phyloP scores from a whole-genome alignment of 2,113 vertebrate genomes.

The Anarhynchus alexandrinus region DNA sequence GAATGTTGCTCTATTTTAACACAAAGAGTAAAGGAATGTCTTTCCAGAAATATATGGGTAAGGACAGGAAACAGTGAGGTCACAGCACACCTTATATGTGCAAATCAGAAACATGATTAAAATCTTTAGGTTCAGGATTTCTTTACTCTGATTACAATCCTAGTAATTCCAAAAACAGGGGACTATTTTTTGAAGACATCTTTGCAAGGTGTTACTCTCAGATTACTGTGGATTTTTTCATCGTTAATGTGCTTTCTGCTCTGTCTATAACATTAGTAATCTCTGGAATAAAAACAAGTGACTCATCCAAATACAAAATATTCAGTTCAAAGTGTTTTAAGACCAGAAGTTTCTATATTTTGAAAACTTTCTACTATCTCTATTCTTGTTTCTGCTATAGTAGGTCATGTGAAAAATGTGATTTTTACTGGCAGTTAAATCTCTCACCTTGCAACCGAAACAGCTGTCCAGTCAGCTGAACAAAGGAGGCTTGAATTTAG shows the following conservation, averaged over 20 bases:
- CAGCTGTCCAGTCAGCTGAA: not conserved
- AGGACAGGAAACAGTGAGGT: not conserved
- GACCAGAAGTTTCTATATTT: constrained; percentile 11
- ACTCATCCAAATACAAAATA: not conserved
- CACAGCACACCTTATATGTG: not conserved
- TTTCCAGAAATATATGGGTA: not conserved
- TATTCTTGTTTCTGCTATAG: not conserved
- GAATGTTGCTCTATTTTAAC: not conserved
- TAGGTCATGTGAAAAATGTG: not conserved
- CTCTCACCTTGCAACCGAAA: not conserved
- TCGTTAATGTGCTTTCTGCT: not conserved
- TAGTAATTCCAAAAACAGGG: not conserved
- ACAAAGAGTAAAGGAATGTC: not conserved
- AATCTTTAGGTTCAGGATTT: not conserved
- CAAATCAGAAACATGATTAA: not conserved
- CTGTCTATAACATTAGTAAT: not conserved
- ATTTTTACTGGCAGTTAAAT: not conserved
- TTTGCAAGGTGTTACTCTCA: not conserved
- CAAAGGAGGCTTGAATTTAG: not conserved
- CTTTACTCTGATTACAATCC: not conserved
- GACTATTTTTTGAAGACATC: not conserved
- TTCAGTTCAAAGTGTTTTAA: not conserved
- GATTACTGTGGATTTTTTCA: not conserved
- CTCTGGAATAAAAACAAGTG: not conserved
- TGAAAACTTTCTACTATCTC: not conserved